Evolutionary conservation across 2,113 vertebrate genomes (phyloP).

Genomic region (Peromyscus polionotus): DNA sequence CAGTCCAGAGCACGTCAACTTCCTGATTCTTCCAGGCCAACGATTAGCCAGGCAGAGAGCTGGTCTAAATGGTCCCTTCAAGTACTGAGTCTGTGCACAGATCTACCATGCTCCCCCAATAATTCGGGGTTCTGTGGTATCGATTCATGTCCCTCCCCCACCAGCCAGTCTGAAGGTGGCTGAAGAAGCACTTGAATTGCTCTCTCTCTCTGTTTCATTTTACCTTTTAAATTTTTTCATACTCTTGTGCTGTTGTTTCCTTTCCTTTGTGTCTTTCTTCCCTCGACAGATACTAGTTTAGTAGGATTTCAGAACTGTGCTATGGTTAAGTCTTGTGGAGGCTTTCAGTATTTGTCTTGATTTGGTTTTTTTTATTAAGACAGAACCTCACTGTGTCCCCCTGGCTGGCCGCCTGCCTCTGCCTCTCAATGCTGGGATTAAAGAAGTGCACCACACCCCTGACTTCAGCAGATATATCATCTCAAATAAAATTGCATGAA

Average conservation of each 20-base stretch:
- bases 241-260: background rate
- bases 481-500: background rate
- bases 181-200: background rate
- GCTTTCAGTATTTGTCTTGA: background rate
- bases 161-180: background rate
- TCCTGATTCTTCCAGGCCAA: background rate
- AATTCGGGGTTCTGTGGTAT: background rate
- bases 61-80: background rate
- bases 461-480: conserved; percentile 20
- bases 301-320: conserved; percentile 13
- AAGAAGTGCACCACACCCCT: background rate
- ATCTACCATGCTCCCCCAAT: background rate
- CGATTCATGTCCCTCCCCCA: background rate
- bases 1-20: background rate
- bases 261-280: conserved; percentile 6
- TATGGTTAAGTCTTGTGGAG: background rate
- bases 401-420: background rate
- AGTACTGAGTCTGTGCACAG: background rate
- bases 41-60: background rate
- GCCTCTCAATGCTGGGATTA: background rate
- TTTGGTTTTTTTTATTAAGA: background rate
- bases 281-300: background rate
- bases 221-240: background rate
- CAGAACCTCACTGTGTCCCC: background rate
- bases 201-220: background rate